Conservation (phyloP, 2,888 invertebrate species). For the Noctua pronuba region DNA sequence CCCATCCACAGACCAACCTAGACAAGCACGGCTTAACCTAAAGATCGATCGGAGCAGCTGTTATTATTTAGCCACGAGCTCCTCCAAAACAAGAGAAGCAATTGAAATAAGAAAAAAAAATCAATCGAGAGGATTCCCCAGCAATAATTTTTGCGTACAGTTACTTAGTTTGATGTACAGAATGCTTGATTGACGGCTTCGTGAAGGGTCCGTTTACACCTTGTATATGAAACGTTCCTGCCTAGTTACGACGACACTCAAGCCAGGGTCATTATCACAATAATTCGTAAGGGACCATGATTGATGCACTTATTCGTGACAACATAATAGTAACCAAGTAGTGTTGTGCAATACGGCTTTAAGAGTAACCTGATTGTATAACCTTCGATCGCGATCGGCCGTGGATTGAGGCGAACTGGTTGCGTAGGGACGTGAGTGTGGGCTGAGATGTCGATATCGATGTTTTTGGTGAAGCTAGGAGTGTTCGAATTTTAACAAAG, state of each 20-base stretch:
- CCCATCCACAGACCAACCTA: too few species aligned
- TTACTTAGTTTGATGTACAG: too few species aligned
- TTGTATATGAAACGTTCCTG: not conserved
- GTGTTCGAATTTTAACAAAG: not conserved
- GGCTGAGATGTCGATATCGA: constrained; percentile 1
- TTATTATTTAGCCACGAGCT: too few species aligned
- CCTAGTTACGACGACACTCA: not conserved
- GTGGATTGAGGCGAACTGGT: constrained; percentile 62
- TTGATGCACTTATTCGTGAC: constrained; percentile 23
- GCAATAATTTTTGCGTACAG: too few species aligned
- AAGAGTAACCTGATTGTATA: constrained; percentile 43
- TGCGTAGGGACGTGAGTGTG: constrained; percentile 37
- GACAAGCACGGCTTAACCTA: too few species aligned
- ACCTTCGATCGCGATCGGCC: constrained; percentile 55
- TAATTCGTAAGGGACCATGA: not conserved
- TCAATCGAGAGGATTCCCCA: too few species aligned
- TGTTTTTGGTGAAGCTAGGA: not conserved
- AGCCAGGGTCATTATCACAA: not conserved
- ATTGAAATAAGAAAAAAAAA: too few species aligned
- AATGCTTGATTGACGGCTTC: too few species aligned
- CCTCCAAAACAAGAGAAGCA: too few species aligned
- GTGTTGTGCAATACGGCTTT: constrained; percentile 36
- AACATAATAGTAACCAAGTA: constrained; percentile 6
- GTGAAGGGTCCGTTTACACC: too few species aligned
- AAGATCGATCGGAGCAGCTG: too few species aligned